Evolutionary conservation across 1,140 invertebrate species (phyloP), one percentile per base, ranked within the genome.

Genomic region (Protaetia brevitarsis): DNA sequence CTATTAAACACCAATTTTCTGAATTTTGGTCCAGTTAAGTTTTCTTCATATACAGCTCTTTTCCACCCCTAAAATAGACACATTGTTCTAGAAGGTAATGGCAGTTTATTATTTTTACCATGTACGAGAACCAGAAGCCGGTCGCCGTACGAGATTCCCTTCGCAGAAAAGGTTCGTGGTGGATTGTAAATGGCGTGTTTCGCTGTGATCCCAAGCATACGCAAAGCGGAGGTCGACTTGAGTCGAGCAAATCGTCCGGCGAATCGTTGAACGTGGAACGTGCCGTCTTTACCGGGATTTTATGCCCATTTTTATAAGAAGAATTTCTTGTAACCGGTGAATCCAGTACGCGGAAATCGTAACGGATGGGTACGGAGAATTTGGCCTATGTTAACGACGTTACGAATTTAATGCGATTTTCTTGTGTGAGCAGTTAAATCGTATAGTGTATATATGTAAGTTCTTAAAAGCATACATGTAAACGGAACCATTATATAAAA

Each of bases 231-330:
- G 58, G 30, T 23, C 41, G 41, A 51, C 41, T 16, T 51, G 41
- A 51, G 41, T 10, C 16, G 19, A 51, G 41, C 21, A 51, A 51
- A 51, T 51, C 41, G 13, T 51, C 41, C 41, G 5, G 13, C 19
- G 41, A 51, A 51, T 51, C 41, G 41, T 23, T 51, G 41, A 58
- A 41, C 66, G 60, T 29, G 63, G 61, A 61, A 71, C 70, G 70
- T 71, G 70, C 63, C 51, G 70, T 69, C 63, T 69, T 71, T 71
- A 71, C 41, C 63, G 64, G 68, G 70, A 71, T 71, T 69, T 71
- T 69, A 69, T 66, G 70, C 37, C 70, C 65, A 71, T 71, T 69
- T 68, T 71, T 71, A 69, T 64, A 64, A 71, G 68, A 71, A 69
- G 67, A 63, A 66, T 51, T 51, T 51, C 41, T 51, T 51, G 19